Conservation (phyloP, 2,113 vertebrate species). For the Nothobranchius kuhntae region DNA sequence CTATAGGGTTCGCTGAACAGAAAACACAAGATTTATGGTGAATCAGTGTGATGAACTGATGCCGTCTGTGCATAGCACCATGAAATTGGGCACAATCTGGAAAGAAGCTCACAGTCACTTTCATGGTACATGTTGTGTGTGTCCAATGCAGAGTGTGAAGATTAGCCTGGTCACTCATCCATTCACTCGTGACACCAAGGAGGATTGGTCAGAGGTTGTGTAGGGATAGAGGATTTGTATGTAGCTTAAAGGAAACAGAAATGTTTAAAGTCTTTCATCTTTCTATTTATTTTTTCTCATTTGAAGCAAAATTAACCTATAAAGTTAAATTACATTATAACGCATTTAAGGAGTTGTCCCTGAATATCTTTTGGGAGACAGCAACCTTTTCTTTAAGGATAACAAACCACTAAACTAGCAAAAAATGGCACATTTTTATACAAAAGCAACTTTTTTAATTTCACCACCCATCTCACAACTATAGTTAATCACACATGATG, state of each 20-base stretch:
- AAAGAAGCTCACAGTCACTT: constrained; percentile 74
- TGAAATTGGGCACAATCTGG: constrained; percentile 77
- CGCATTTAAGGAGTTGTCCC: too few relatives aligned
- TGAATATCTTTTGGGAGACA: too few relatives aligned
- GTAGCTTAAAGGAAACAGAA: constrained; percentile 8
- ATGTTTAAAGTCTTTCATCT: constrained; percentile 1
- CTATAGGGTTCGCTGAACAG: constrained; percentile 5
- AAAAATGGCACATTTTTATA: too few relatives aligned
- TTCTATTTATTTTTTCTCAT: not conserved
- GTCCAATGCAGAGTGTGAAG: constrained; percentile 71
- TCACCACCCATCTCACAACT: too few relatives aligned
- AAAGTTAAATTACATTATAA: too few relatives aligned
- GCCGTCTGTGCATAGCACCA: constrained; percentile 65
- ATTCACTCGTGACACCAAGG: constrained; percentile 68
- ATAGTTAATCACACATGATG: too few relatives aligned
- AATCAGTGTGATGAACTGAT: constrained; percentile 69
- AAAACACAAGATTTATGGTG: constrained; percentile 41
- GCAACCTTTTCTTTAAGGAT: too few relatives aligned
- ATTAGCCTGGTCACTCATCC: constrained; percentile 66
- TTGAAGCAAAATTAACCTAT: not conserved
- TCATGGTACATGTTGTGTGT: constrained; percentile 73
- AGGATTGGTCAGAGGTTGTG: constrained; percentile 66
- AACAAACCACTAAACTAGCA: too few relatives aligned
- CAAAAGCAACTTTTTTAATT: too few relatives aligned
- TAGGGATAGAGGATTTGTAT: constrained; percentile 45